A percentile compares a stretch with the other conserved stretches of the same genome.
phyloP scores from a whole-genome alignment of 2,888 invertebrate species.

The Eupithecia insigniata region DNA sequence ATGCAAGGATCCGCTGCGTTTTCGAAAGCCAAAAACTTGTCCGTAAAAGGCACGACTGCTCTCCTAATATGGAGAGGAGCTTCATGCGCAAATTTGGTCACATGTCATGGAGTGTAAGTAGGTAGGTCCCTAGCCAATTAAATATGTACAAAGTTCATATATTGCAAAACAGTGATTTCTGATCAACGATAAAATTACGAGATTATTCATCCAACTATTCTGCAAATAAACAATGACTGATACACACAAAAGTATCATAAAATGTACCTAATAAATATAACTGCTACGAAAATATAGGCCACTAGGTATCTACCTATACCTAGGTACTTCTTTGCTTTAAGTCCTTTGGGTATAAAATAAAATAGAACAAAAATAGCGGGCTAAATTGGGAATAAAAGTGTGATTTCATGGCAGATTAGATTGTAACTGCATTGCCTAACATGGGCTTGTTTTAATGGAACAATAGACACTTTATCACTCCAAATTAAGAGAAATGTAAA shows the following conservation, averaged over 20 bases:
- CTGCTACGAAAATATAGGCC: too few species aligned
- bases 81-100: slow-evolving; percentile 71
- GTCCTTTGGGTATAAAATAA: neutral
- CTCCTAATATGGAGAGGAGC: slow-evolving; percentile 67
- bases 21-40: slow-evolving; percentile 77
- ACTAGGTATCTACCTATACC: neutral
- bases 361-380: neutral
- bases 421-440: neutral
- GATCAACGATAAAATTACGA: neutral
- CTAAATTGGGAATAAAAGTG: neutral
- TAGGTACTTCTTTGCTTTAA: neutral
- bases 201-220: neutral
- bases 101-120: slow-evolving; percentile 63
- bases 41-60: slow-evolving; percentile 70
- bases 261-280: too few species aligned
- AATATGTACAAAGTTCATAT: slow-evolving; percentile 61
- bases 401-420: neutral
- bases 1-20: slow-evolving; percentile 52
- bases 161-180: slow-evolving; percentile 41
- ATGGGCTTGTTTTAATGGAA: slow-evolving; percentile 45
- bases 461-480: slow-evolving; percentile 66
- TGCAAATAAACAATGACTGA: neutral
- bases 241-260: neutral
- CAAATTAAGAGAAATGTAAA: slow-evolving; percentile 59
- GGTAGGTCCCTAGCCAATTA: slow-evolving; percentile 54